phyloP scores from a whole-genome alignment of 2,888 invertebrate species.

The Cantharis nigra region DNA sequence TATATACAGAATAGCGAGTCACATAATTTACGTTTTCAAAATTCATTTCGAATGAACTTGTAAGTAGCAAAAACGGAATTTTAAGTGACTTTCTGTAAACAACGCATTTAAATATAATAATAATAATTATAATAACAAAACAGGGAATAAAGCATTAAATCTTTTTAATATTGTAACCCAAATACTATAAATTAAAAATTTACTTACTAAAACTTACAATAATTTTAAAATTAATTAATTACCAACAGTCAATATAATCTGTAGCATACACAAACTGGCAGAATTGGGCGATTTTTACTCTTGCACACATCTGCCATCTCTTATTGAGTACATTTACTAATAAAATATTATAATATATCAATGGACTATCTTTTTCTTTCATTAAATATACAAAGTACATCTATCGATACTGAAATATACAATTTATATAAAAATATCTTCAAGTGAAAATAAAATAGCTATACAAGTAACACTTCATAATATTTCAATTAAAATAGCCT shows the following conservation, averaged over 20 bases:
- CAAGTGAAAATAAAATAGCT: neutral
- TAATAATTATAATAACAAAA: neutral
- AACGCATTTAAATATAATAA: neutral
- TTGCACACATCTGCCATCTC: neutral
- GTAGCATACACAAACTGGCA: neutral
- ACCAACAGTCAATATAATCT: slow-evolving; percentile 3
- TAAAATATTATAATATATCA: neutral
- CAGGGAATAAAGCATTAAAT: neutral
- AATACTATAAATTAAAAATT: neutral
- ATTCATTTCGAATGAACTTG: neutral
- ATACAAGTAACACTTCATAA: neutral
- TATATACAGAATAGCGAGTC: neutral
- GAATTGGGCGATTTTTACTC: neutral
- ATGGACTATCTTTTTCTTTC: neutral
- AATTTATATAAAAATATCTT: neutral
- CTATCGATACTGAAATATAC: neutral
- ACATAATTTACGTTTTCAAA: neutral
- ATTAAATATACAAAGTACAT: neutral
- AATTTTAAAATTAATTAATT: neutral
- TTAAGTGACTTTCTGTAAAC: neutral
- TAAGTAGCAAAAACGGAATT: neutral
- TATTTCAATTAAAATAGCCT: neutral
- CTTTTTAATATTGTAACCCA: neutral
- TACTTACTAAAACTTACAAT: neutral
- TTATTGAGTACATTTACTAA: neutral